Base-by-base conservation (phyloP, 2,113 vertebrate genomes). In the Ceyx cyanopectus region DNA sequence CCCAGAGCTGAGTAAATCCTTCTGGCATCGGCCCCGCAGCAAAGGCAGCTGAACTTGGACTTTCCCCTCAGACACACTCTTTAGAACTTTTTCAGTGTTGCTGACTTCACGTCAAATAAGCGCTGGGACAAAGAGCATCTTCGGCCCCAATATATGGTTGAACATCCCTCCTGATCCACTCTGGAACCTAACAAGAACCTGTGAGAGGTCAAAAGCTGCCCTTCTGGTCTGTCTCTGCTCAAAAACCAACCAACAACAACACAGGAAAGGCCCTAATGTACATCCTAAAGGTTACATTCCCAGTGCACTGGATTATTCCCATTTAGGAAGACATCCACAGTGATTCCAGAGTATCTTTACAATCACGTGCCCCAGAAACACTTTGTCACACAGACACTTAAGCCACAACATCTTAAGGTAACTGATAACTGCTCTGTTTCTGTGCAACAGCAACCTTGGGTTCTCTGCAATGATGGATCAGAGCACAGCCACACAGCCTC, bases 1-100 rank as follows among this genome's bases (percentile, higher is more conserved):
- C 72, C 77, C 93, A 92, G 96, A 98, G 97, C 97, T 97, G 85
- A 81, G 86, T 97, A 98, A 98, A 97, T 97, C 97, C 95, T 96
- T 96, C 86, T 98, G 97, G 97, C 96, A 97, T 96, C 94, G 98
- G 94, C 87, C 94, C 92, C 72, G 73, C 84, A 51, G 92, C 91
- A 93, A 94, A 96, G 94, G 93, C 95, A 96, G 96, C 97, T 97
- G 93, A 97, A 96, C 85, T 73, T 85, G 94, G 96, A 92, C 73
- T 94, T 94, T 93, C 12, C n/a, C 85, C 86, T 9, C 8, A 30
- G 81, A 81, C 81, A 78, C 3, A 10, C 72, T 70, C 66, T 93
- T 27, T 21, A 93, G 15, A 58, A 95, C 92, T 75, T 48, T 68
- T 89, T 93, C 81, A 90, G 53, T 3, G 50, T 72, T 93, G 90